Percentiles rank a stretch among this genome's conserved stretches.
Evolutionary conservation across 2,797 vertebrate species (phyloP).

Genomic region (Lagocephalus sceleratus): DNA sequence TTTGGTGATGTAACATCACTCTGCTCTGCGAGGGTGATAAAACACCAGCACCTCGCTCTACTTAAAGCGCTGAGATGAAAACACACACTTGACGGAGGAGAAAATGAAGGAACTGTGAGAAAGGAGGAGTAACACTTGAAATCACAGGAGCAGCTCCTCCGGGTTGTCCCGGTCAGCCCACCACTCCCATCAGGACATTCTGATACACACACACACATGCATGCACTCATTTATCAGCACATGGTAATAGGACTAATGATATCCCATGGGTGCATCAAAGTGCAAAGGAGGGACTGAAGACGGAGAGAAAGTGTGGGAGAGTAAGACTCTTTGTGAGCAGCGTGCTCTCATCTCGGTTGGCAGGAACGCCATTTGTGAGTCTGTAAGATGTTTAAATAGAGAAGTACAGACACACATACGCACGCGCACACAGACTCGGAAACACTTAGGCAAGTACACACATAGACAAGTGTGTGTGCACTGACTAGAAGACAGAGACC

Average conservation of each 20-base stretch:
- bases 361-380: constrained; percentile 67
- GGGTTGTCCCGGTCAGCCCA: constrained; percentile 33
- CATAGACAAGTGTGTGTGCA: constrained; percentile 17
- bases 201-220: constrained; percentile 4
- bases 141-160: constrained; percentile 20
- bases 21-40: constrained; percentile 25
- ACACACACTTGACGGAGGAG: constrained; percentile 4
- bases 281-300: constrained; percentile 49
- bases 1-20: constrained; percentile 53
- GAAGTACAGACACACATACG: constrained; percentile 33
- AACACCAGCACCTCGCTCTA: constrained; percentile 20
- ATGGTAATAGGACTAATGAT: constrained; percentile 67
- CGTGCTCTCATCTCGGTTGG: constrained; percentile 62
- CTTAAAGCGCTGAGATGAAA: constrained; percentile 8
- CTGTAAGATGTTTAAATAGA: constrained; percentile 73
- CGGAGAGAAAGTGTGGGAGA: constrained; percentile 47
- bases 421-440: constrained; percentile 5
- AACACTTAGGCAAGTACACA: constrained; percentile 3
- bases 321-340: constrained; percentile 64
- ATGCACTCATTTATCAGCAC: constrained; percentile 49
- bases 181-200: constrained; percentile 14
- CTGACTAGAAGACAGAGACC: constrained; percentile 49
- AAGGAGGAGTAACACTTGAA: constrained; percentile 4
- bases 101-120: constrained; percentile 1
- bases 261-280: constrained; percentile 61